Conservation (phyloP, 2,888 invertebrate species). For the Troilus luridus region DNA sequence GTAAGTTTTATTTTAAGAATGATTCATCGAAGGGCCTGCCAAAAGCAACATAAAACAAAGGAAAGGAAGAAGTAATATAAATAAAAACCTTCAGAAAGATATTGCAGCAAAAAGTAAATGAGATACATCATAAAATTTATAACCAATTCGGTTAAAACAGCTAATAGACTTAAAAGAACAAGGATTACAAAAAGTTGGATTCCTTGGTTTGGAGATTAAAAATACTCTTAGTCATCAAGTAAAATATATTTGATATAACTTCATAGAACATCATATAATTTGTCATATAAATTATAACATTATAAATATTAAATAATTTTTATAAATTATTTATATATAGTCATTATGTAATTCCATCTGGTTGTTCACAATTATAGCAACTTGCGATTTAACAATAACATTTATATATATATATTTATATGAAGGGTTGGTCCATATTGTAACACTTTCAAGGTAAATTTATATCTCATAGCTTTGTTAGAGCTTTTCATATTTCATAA, state of each 20-base stretch:
- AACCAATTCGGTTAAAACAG: too few relatives aligned
- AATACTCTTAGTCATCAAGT: slow-evolving; percentile 22
- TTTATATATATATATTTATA: slow-evolving; percentile 30
- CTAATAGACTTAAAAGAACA: too few relatives aligned
- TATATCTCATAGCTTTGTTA: not conserved
- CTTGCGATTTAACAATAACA: not conserved
- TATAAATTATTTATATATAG: slow-evolving; percentile 22
- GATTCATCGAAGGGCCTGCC: too few relatives aligned
- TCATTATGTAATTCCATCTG: not conserved
- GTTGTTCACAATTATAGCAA: not conserved
- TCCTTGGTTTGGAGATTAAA: not conserved
- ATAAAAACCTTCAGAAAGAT: too few relatives aligned
- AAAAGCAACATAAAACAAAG: too few relatives aligned
- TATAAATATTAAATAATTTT: slow-evolving; percentile 36
- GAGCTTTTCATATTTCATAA: not conserved
- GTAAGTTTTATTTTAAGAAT: too few relatives aligned
- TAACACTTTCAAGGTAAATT: slow-evolving; percentile 16
- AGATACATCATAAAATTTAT: too few relatives aligned
- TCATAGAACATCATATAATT: slow-evolving; percentile 15
- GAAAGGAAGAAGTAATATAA: too few relatives aligned
- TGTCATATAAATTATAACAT: slow-evolving; percentile 30
- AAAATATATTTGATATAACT: slow-evolving; percentile 40
- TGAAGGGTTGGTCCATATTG: slow-evolving; percentile 47
- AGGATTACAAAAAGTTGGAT: too few relatives aligned
- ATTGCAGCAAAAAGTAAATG: too few relatives aligned